phyloP scores from a whole-genome alignment of 1,140 invertebrate genomes.

The Drosophila pachea region DNA sequence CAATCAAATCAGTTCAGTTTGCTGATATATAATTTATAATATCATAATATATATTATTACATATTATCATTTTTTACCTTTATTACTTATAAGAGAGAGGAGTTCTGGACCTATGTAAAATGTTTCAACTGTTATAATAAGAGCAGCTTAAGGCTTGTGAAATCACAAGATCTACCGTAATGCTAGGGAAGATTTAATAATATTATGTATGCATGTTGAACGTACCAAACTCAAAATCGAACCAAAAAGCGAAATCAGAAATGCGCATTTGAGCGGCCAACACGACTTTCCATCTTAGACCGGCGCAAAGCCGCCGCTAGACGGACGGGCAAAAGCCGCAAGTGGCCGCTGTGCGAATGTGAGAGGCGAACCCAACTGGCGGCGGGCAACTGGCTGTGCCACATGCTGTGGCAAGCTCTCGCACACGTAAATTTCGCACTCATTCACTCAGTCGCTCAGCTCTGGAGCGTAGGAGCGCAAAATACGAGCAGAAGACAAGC shows the following conservation, averaged over 20 bases:
- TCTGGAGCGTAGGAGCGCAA: constrained; percentile 39
- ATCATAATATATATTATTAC: too few relatives aligned
- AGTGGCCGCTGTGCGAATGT: constrained; percentile 32
- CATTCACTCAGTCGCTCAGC: constrained; percentile 41
- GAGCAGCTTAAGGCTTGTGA: too few relatives aligned
- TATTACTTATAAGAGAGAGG: too few relatives aligned
- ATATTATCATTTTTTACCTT: too few relatives aligned
- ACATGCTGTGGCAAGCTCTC: constrained; percentile 38
- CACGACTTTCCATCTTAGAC: background rate
- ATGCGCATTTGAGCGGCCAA: constrained; percentile 18
- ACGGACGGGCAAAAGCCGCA: constrained; percentile 2
- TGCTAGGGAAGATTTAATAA: too few relatives aligned
- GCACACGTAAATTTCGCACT: constrained; percentile 47
- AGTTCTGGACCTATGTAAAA: too few relatives aligned
- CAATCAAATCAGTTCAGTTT: background rate
- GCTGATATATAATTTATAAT: background rate
- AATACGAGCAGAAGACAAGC: constrained; percentile 66
- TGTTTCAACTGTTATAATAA: too few relatives aligned
- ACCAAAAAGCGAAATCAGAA: background rate
- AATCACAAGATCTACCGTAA: too few relatives aligned
- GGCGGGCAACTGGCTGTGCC: constrained; percentile 28
- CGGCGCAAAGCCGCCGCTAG: constrained; percentile 9
- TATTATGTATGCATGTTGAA: background rate
- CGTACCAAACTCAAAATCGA: background rate
- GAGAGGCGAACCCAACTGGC: constrained; percentile 27